These are phyloP conservation scores for Lochmaea crataegi DNA, from an alignment of 2,888 invertebrate genomes.

Conservation along the genomic window DNA sequence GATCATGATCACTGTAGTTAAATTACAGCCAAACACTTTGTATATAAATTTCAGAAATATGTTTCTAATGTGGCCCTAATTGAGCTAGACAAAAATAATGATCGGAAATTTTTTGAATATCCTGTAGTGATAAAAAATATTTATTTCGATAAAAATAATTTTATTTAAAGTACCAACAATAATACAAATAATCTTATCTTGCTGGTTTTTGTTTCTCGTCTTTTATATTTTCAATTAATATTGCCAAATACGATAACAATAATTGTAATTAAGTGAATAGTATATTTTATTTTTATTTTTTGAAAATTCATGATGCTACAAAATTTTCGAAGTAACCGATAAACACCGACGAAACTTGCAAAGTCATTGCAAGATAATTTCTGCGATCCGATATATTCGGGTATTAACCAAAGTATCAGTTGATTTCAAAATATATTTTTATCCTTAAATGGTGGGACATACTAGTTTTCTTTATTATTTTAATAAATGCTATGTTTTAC, in stretches of 20 bases:
- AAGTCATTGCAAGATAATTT: background rate
- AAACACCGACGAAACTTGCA: background rate
- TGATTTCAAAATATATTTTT: background rate
- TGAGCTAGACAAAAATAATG: too few relatives aligned
- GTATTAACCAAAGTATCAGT: background rate
- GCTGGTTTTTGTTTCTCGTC: background rate
- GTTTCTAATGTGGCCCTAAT: too few relatives aligned
- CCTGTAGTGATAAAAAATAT: background rate
- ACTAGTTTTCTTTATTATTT: too few relatives aligned
- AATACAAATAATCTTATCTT: background rate
- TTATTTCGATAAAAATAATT: background rate
- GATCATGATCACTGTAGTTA: too few relatives aligned
- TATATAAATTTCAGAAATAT: too few relatives aligned
- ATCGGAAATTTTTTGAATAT: background rate
- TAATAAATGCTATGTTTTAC: too few relatives aligned
- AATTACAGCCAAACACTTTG: too few relatives aligned
- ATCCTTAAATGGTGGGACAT: too few relatives aligned
- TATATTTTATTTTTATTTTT: background rate
- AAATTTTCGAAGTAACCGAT: background rate
- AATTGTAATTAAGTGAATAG: background rate
- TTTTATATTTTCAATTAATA: background rate
- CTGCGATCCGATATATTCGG: background rate
- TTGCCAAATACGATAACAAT: constrained; percentile 2
- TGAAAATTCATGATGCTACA: background rate
- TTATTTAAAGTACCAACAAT: background rate